A percentile compares a stretch with the other conserved stretches of the same genome.
Evolutionary conservation across 2,888 invertebrate species (phyloP).

Genomic region (Chymomyza caudatula): DNA sequence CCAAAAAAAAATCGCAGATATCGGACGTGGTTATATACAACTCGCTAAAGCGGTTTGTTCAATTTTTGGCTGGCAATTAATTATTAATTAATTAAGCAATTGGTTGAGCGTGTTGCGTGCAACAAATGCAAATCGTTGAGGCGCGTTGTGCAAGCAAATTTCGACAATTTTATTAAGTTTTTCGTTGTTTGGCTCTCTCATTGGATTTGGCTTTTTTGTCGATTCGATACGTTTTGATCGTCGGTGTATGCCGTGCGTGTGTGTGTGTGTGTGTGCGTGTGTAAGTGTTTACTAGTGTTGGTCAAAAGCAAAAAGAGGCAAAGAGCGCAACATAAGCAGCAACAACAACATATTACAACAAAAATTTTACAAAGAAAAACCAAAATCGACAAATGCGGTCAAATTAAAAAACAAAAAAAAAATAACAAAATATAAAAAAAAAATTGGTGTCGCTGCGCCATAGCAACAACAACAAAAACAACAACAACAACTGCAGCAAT

Average conservation of each 20-base stretch:
- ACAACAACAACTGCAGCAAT: background rate
- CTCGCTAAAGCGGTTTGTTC: background rate
- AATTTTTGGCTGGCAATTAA: background rate
- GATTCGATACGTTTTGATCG: conserved; percentile 13
- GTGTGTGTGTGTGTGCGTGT: conserved; percentile 28
- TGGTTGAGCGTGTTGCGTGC: conserved; percentile 34
- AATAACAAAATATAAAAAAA: conserved; percentile 34
- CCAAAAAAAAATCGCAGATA: background rate
- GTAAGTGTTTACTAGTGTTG: conserved; percentile 40
- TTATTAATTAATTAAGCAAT: conserved; percentile 22
- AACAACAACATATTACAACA: conserved; percentile 19
- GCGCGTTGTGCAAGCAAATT: conserved; percentile 35
- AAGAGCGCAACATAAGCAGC: conserved; percentile 20
- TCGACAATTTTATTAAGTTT: conserved; percentile 24
- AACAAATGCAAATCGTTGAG: conserved; percentile 34
- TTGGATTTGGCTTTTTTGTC: conserved; percentile 42
- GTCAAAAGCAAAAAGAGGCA: conserved; percentile 42
- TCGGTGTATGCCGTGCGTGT: conserved; percentile 30
- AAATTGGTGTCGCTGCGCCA: conserved; percentile 42
- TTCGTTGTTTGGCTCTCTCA: conserved; percentile 40
- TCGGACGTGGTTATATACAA: background rate
- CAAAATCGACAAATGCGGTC: conserved; percentile 70
- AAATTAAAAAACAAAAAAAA: conserved; percentile 66
- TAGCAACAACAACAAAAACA: conserved; percentile 15
- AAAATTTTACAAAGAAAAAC: conserved; percentile 11